Percentiles rank a stretch among this genome's conserved stretches.
Evolutionary conservation across 2,888 invertebrate species (phyloP).

Genomic region (Agrochola circellaris): DNA sequence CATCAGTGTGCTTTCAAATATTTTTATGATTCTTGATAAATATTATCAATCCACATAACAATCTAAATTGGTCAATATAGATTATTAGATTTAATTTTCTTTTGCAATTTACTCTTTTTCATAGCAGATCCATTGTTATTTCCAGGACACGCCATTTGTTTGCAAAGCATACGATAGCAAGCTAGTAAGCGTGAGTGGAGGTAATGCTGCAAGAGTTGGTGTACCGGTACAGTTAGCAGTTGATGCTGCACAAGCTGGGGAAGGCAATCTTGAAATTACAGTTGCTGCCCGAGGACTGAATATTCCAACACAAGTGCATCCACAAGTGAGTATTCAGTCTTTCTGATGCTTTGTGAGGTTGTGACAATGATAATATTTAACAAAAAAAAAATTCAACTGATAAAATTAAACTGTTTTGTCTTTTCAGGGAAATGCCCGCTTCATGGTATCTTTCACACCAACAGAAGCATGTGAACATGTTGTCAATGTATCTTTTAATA

Average conservation of each 20-base stretch:
- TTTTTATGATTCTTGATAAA: neutral
- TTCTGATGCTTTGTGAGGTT: neutral
- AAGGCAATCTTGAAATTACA: constrained; percentile 99
- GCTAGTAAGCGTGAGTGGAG: constrained; percentile 95
- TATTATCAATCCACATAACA: neutral
- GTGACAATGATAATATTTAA: neutral
- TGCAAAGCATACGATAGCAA: constrained; percentile 98
- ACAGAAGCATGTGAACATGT: constrained; percentile 98
- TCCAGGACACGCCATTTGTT: constrained; percentile 95
- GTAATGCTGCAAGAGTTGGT: constrained; percentile 94
- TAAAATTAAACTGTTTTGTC: neutral
- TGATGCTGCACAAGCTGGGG: constrained; percentile 98
- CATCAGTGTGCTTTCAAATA: neutral
- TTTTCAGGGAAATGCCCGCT: constrained; percentile 91
- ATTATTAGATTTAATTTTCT: neutral
- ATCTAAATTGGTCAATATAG: no score
- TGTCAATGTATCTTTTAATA: constrained; percentile 99
- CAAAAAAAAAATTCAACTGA: no score
- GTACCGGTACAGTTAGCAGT: constrained; percentile 98
- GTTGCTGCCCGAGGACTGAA: constrained; percentile 98
- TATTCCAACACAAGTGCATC: constrained; percentile 98
- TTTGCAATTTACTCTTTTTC: neutral
- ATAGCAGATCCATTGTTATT: neutral
- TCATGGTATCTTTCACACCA: constrained; percentile 99
- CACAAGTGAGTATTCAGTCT: constrained; percentile 92